Evolutionary conservation across 2,888 invertebrate genomes (phyloP).

Genomic region (Callosobruchus maculatus): DNA sequence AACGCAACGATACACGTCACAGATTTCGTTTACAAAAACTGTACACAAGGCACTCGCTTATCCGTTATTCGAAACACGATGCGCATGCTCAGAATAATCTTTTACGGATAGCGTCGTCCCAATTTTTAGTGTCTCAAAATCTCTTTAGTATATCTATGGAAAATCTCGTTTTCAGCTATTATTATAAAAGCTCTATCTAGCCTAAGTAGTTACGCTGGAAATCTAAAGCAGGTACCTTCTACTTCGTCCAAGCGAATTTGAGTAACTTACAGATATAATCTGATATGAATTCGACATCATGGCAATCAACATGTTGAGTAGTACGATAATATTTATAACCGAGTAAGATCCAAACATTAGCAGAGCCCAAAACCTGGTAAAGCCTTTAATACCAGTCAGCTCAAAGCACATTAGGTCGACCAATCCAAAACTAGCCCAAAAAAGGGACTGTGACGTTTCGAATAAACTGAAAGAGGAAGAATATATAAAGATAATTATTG

Average conservation of each 20-base stretch:
- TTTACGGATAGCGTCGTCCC: no score
- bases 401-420: conserved; percentile 93
- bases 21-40: no score
- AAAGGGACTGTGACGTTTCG: conserved; percentile 95
- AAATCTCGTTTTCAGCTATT: no score
- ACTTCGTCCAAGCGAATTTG: not conserved
- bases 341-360: conserved; percentile 98
- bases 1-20: no score
- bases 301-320: conserved; percentile 96
- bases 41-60: no score
- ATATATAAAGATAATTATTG: not conserved
- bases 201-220: no score
- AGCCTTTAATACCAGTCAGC: conserved; percentile 90
- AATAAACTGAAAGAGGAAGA: conserved; percentile 69
- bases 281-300: conserved; percentile 99
- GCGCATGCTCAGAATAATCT: no score
- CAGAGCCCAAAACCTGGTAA: conserved; percentile 94
- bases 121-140: no score
- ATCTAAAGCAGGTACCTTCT: not conserved
- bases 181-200: no score
- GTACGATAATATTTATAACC: conserved; percentile 93
- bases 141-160: no score
- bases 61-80: no score
- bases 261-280: conserved; percentile 80
- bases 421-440: conserved; percentile 97